A percentile compares a stretch with the other conserved stretches of the same genome.
These are phyloP conservation scores for Vanessa atalanta DNA, from an alignment of 1,140 invertebrate species.

Conservation along the genomic window DNA sequence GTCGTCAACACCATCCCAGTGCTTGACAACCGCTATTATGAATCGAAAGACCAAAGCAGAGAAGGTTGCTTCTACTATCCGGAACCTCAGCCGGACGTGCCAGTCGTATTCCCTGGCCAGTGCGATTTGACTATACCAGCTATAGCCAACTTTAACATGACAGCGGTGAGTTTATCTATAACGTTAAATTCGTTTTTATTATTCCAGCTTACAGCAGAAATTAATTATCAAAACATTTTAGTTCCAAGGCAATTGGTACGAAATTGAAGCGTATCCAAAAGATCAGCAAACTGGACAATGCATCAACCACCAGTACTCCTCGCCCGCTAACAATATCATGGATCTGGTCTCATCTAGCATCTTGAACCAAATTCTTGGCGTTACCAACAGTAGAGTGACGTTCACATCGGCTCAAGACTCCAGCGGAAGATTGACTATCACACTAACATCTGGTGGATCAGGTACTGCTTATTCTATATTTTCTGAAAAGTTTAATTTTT, in stretches of 20 bases:
- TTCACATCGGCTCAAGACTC: conserved; percentile 43
- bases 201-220: too few species aligned
- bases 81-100: conserved; percentile 47
- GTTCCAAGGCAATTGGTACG: conserved; percentile 61
- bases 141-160: conserved; percentile 52
- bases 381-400: conserved; percentile 39
- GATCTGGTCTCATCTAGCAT: conserved; percentile 48
- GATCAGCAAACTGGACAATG: conserved; percentile 55
- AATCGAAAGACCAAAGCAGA: conserved; percentile 44
- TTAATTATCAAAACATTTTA: conserved; percentile 12
- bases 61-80: conserved; percentile 67
- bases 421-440: conserved; percentile 47
- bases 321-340: conserved; percentile 36
- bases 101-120: conserved; percentile 61
- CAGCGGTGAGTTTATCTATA: conserved; percentile 35
- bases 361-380: conserved; percentile 33
- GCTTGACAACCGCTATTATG: conserved; percentile 55
- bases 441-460: conserved; percentile 26
- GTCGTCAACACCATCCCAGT: conserved; percentile 47
- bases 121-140: conserved; percentile 54
- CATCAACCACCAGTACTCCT: conserved; percentile 52
- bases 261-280: conserved; percentile 62
- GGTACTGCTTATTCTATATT: conserved; percentile 24
- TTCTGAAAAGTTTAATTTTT: too few species aligned
- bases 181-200: too few species aligned